phyloP scores from a whole-genome alignment of 2,888 invertebrate genomes.

The Apodemia duryi region DNA sequence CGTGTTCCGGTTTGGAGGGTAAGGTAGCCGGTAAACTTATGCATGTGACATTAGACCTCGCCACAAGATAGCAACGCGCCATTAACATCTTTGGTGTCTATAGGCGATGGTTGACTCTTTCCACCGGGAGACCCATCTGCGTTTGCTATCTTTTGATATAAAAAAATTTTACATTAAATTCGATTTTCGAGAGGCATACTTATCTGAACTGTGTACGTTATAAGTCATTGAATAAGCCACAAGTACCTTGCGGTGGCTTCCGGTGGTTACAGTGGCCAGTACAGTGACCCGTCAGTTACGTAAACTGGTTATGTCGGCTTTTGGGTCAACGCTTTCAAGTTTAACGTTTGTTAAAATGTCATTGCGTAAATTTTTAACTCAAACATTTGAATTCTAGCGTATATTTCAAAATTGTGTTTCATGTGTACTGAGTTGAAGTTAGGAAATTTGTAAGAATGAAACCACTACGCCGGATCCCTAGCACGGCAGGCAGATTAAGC shows the following conservation, averaged over 20 bases:
- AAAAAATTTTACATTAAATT: too few species aligned
- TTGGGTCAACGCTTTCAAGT: conserved; percentile 24
- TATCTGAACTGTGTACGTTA: too few species aligned
- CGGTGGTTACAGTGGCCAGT: background rate
- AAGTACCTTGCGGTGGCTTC: background rate
- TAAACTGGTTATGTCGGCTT: conserved; percentile 15
- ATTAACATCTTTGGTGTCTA: too few species aligned
- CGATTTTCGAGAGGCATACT: too few species aligned
- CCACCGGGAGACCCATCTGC: too few species aligned
- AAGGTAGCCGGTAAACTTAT: too few species aligned
- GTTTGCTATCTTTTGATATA: too few species aligned
- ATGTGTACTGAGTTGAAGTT: background rate
- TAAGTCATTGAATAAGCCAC: background rate
- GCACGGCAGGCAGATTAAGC: too few species aligned
- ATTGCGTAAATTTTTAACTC: background rate
- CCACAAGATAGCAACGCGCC: too few species aligned
- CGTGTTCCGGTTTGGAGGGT: too few species aligned
- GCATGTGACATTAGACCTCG: too few species aligned
- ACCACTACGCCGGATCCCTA: background rate
- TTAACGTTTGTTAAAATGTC: conserved; percentile 15
- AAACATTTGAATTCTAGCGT: background rate
- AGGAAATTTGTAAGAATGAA: background rate
- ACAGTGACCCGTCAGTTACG: background rate
- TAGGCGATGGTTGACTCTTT: too few species aligned
- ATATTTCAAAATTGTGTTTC: background rate